A percentile compares a stretch with the other conserved stretches of the same genome.
phyloP scores from a whole-genome alignment of 2,888 invertebrate genomes.

The Leptinotarsa haldemani region DNA sequence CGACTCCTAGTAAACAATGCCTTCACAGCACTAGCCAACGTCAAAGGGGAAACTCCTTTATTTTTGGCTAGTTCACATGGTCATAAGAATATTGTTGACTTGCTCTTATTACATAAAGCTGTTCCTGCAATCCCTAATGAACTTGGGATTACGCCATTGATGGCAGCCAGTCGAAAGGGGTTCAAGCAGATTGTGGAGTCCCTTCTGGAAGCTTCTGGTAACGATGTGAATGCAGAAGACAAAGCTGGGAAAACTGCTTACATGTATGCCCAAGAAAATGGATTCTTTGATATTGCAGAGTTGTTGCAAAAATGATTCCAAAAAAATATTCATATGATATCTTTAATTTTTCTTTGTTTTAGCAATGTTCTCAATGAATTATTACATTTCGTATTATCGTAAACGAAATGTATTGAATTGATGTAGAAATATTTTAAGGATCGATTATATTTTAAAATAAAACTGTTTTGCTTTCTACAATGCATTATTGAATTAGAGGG shows the following conservation, averaged over 20 bases:
- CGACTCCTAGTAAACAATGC: constrained; percentile 19
- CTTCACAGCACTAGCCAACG: constrained; percentile 15
- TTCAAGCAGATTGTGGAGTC: constrained; percentile 12
- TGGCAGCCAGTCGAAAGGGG: constrained; percentile 8
- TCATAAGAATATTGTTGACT: constrained; percentile 16
- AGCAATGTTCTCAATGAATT: too few species aligned
- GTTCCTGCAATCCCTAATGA: neutral
- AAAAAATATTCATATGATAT: too few species aligned
- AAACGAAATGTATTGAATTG: too few species aligned
- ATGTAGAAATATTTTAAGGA: too few species aligned
- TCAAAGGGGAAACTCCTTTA: constrained; percentile 22
- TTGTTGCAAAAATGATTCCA: neutral
- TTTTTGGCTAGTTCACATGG: constrained; percentile 15
- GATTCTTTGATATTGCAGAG: constrained; percentile 5
- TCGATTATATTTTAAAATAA: too few species aligned
- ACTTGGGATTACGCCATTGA: neutral
- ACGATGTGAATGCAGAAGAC: neutral
- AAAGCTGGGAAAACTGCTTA: constrained; percentile 15
- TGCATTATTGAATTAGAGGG: too few species aligned
- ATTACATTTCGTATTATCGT: too few species aligned
- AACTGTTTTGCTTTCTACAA: too few species aligned
- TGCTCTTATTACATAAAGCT: constrained; percentile 12
- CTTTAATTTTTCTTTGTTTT: too few species aligned
- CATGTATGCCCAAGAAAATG: neutral
- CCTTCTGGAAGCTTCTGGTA: neutral